These are phyloP conservation scores for Drosophila stalkeri DNA, from an alignment of 2,888 invertebrate genomes.

Conservation along the genomic window DNA sequence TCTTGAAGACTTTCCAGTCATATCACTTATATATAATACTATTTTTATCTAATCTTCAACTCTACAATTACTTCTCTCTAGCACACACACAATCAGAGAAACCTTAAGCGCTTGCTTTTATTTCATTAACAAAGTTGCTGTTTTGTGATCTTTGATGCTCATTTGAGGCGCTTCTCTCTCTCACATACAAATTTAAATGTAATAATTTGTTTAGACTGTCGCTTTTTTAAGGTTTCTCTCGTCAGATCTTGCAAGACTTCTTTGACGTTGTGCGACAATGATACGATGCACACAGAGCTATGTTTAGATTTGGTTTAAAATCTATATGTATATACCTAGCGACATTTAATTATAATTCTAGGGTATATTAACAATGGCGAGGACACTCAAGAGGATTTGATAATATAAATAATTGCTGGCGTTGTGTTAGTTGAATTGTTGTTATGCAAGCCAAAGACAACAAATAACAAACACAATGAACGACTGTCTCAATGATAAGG, in stretches of 20 bases:
- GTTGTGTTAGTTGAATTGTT: conserved; percentile 75
- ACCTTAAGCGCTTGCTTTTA: not conserved
- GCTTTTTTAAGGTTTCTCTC: conserved; percentile 3
- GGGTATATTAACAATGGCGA: conserved; percentile 49
- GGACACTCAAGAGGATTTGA: conserved; percentile 79
- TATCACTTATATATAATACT: not conserved
- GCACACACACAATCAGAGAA: not conserved
- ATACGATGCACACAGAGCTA: not conserved
- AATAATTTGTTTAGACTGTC: not conserved
- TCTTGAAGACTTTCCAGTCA: not conserved
- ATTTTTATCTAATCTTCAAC: not conserved
- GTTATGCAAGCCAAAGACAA: conserved; percentile 68
- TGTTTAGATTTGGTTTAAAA: not conserved
- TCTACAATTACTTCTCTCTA: not conserved
- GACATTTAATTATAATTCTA: not conserved
- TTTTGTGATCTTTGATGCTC: not conserved
- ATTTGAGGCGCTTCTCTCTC: not conserved
- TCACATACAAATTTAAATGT: not conserved
- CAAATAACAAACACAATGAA: conserved; percentile 78
- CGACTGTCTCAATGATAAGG: conserved; percentile 61
- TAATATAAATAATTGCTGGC: conserved; percentile 82
- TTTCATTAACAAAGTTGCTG: not conserved
- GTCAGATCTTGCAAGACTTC: not conserved
- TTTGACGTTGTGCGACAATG: not conserved
- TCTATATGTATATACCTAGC: too few relatives aligned